Percentiles rank a stretch among this genome's conserved stretches.
Conservation (phyloP, 2,888 invertebrate species). For the Napeogenes inachia region DNA sequence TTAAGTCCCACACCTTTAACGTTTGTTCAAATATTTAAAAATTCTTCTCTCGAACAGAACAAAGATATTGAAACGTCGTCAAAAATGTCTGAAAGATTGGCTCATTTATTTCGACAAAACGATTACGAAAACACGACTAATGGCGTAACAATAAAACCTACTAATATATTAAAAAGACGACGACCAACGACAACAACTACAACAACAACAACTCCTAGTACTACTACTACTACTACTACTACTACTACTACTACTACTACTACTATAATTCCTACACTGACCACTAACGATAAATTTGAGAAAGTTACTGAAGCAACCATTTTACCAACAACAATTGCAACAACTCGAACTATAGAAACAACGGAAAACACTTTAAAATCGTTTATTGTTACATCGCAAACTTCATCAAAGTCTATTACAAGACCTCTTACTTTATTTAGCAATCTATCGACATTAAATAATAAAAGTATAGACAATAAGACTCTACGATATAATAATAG, state of each 20-base stretch:
- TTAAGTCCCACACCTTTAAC: conserved; percentile 38
- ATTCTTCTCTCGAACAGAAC: conserved; percentile 53
- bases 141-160: conserved; percentile 49
- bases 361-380: conserved; percentile 48
- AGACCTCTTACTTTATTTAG: conserved; percentile 44
- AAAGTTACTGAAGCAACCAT: conserved; percentile 24
- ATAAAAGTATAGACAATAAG: conserved; percentile 40
- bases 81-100: conserved; percentile 52
- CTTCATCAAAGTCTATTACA: conserved; percentile 63
- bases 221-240: conserved; percentile 37
- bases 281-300: conserved; percentile 26
- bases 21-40: conserved; percentile 43
- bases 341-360: conserved; percentile 34
- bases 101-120: conserved; percentile 49
- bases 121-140: conserved; percentile 47
- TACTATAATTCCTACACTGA: conserved; percentile 33
- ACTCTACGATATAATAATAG: conserved; percentile 42
- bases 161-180: conserved; percentile 55
- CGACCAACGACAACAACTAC: conserved; percentile 69
- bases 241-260: conserved; percentile 38
- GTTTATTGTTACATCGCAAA: conserved; percentile 63
- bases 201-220: conserved; percentile 33
- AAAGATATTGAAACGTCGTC: conserved; percentile 41
- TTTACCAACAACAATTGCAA: conserved; percentile 27
- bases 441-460: conserved; percentile 36